Evolutionary conservation across 2,113 vertebrate genomes (phyloP), one percentile per base, ranked within the genome.

Genomic region (Dendrocopos noguchii): DNA sequence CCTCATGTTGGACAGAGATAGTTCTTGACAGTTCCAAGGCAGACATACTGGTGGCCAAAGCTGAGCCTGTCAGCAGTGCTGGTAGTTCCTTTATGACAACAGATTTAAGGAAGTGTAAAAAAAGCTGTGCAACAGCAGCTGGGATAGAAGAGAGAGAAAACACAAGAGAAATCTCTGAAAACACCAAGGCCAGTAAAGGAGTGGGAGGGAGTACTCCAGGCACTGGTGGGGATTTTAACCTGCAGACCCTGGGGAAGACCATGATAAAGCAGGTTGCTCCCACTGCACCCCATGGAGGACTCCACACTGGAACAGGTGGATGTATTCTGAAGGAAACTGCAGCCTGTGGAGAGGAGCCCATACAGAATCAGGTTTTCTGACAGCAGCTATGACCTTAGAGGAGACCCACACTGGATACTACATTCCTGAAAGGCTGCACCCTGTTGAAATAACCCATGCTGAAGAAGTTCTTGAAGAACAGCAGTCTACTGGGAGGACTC

Each of bases 321-420:
- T 25, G 12, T 15, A 5, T 16, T 33, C 34, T 31, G 16, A 74
- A 60, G 17, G 20, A 74, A 21, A 21, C 29, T 67, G 14, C 11
- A 74, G 5, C 8, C 24, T 24, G 3, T 21, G 22, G 17, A 56
- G 12, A 79, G 22, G 2, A 63, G 12, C 14, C 21, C 9, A 55
- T 0, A 0, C 2, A 22, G 29, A 18, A 20, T 9, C 4, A 52
- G 15, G 2, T 46, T 61, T 53, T 27, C 53, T 56, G 52, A 44
- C 27, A 74, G n/a, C 36, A 74, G 6, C 3, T 28, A 29, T 60
- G 29, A n/a, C 9, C 7, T 28, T 2, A 1, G 2, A 9, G 20
- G 6, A 4, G 4, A 50, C 24, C 2, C 4, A 24, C 0, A 0
- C 6, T 19, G 16, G 12, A 44, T 17, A 50, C 8, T 47, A 15